Percentiles rank a stretch among this genome's conserved stretches.
phyloP scores from a whole-genome alignment of 2,797 vertebrate species.

The Arremon brunneinucha region DNA sequence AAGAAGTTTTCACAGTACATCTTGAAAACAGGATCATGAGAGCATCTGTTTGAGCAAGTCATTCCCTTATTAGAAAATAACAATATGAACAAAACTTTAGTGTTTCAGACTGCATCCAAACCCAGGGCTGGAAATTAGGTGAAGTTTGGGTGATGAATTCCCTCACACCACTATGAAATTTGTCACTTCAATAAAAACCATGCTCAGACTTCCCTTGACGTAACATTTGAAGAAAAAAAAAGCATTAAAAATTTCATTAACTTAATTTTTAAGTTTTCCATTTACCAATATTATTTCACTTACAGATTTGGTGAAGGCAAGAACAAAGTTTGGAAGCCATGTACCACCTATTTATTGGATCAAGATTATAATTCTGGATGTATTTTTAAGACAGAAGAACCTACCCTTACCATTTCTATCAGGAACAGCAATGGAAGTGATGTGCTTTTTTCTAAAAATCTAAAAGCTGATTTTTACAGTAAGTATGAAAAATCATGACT shows the following conservation, averaged over 20 bases:
- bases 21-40: not conserved
- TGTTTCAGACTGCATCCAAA: not conserved
- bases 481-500: not conserved
- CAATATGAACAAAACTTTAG: not conserved
- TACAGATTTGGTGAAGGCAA: slow-evolving; percentile 18
- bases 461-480: slow-evolving; percentile 47
- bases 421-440: slow-evolving; percentile 25
- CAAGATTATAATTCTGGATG: slow-evolving; percentile 49
- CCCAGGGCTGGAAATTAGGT: not conserved
- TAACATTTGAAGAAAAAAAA: not conserved
- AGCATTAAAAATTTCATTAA: not conserved
- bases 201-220: not conserved
- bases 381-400: slow-evolving; percentile 38
- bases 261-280: not conserved
- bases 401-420: slow-evolving; percentile 29
- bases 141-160: not conserved
- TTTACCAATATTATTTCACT: not conserved
- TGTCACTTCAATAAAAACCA: not conserved
- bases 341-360: slow-evolving; percentile 37
- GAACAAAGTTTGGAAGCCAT: not conserved
- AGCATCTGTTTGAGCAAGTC: not conserved
- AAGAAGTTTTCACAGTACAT: not conserved
- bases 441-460: not conserved
- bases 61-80: not conserved
- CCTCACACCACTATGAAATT: not conserved